Conservation (phyloP, 2,113 vertebrate species). For the Ornithorhynchus anatinus region DNA sequence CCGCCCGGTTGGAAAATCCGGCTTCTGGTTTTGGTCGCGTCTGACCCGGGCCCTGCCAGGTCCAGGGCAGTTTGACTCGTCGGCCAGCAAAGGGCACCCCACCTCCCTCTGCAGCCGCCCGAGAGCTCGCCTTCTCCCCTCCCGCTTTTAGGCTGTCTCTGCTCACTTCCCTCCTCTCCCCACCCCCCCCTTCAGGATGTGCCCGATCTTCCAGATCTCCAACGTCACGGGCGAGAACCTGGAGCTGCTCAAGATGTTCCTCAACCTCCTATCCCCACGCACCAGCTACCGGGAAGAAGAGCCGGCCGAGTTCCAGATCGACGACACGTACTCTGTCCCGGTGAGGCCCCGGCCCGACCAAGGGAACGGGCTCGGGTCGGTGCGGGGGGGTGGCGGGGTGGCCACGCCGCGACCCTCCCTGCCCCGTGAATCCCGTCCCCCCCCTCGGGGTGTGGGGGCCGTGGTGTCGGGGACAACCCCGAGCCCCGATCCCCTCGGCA, state of each 20-base stretch:
- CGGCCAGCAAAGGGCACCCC: too few relatives aligned
- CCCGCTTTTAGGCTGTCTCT: neutral
- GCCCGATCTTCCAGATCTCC: constrained; percentile 98
- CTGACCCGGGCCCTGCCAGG: too few relatives aligned
- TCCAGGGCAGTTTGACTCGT: neutral
- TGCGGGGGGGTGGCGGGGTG: neutral
- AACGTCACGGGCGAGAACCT: constrained; percentile 96
- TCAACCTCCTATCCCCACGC: constrained; percentile 95
- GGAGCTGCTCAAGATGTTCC: constrained; percentile 97
- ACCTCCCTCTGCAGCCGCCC: neutral
- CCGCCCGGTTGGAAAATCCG: too few relatives aligned
- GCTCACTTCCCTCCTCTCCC: neutral
- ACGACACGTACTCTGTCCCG: constrained; percentile 98
- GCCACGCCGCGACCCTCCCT: neutral
- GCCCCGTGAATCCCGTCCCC: too few relatives aligned
- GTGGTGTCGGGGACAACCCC: neutral
- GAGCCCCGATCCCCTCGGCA: constrained; percentile 71
- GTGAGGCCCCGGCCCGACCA: constrained; percentile 76
- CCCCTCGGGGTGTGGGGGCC: fast-evolving
- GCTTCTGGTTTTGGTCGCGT: too few relatives aligned
- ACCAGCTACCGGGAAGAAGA: constrained; percentile 95
- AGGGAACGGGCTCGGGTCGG: neutral
- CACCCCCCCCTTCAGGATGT: constrained; percentile 81
- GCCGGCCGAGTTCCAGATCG: constrained; percentile 97
- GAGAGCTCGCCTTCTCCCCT: neutral